Evolutionary conservation across 2,888 invertebrate species (phyloP), one percentile per base, ranked within the genome.

Genomic region (Sceliomorpha sp.): DNA sequence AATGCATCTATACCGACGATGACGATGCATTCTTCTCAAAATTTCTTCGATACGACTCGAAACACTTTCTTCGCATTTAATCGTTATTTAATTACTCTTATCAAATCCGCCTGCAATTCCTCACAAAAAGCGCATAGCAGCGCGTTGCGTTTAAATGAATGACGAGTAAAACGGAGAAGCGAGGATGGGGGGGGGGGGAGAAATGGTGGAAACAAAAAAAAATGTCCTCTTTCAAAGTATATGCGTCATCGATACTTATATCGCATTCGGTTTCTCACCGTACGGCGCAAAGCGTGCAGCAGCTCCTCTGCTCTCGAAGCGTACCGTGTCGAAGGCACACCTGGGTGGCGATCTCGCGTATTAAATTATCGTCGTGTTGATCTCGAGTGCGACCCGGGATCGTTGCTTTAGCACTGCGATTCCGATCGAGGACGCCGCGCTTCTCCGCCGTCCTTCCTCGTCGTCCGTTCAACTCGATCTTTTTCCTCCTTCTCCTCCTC

Each of bases 321-420:
- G 15, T 31, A 10, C n/a, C 34, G 14, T 44, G 66, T 76, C 75
- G n/a, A 58, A 60, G 36, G 56, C 68, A 60, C 75, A 78, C 80
- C 76, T 81, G 80, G 78, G 79, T 79, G 81, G 79, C 78, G 74
- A 76, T 78, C 72, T 69, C 67, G 70, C 72, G 76, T 76, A 77
- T 75, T 77, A 77, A 81, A 79, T 82, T 82, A 82, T 80, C 79
- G 58, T 76, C 73, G 74, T 73, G 77, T 76, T 77, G 79, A 81
- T 82, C 80, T 79, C 72, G 75, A 67, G 76, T 72, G 63, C 70
- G 76, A 78, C 51, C 58, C 44, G 29, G 58, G 58, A 66, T 58
- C 51, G 31, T 56, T 51, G 64, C 50, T 63, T 63, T 64, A 47
- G 50, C 66, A 58, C 42, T 27, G 44, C 58, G 44, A 36, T 64